Evolutionary conservation across 2,797 vertebrate species (phyloP).

Genomic region (Coendou prehensilis): DNA sequence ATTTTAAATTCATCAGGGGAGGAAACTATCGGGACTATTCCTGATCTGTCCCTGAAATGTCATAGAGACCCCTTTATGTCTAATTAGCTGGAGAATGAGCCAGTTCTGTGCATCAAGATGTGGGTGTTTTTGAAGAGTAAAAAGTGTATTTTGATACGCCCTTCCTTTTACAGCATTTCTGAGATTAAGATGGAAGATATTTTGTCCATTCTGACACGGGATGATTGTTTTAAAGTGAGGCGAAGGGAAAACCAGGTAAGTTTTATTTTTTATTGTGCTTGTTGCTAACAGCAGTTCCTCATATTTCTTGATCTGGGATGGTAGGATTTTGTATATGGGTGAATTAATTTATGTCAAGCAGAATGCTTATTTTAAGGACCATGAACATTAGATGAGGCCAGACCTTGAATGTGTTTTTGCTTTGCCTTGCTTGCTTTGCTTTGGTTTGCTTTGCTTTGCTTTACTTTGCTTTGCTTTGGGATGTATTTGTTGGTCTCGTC

Average conservation of each 20-base stretch:
- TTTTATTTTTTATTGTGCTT: neutral
- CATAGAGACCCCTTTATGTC: neutral
- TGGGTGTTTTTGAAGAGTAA: neutral
- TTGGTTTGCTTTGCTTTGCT: neutral
- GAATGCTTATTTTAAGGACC: neutral
- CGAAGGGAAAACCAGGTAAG: constrained; percentile 92
- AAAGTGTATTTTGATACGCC: constrained; percentile 4
- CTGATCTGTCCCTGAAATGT: neutral
- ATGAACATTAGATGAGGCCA: neutral
- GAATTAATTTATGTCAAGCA: neutral
- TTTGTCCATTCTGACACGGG: constrained; percentile 91
- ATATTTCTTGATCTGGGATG: neutral
- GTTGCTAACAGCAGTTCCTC: neutral
- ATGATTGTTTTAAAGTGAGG: constrained; percentile 91
- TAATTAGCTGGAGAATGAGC: neutral
- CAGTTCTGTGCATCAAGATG: neutral
- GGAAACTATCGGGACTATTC: neutral
- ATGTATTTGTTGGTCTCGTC: neutral
- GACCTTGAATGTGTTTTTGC: neutral
- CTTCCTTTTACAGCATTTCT: constrained; percentile 89
- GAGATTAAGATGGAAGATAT: constrained; percentile 94
- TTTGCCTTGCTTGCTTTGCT: neutral
- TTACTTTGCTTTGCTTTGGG: neutral
- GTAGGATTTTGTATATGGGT: neutral
- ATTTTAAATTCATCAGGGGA: neutral